A percentile compares a stretch with the other conserved stretches of the same genome.
Conservation (phyloP, 2,113 vertebrate genomes). For the Daphoenositta chrysoptera region DNA sequence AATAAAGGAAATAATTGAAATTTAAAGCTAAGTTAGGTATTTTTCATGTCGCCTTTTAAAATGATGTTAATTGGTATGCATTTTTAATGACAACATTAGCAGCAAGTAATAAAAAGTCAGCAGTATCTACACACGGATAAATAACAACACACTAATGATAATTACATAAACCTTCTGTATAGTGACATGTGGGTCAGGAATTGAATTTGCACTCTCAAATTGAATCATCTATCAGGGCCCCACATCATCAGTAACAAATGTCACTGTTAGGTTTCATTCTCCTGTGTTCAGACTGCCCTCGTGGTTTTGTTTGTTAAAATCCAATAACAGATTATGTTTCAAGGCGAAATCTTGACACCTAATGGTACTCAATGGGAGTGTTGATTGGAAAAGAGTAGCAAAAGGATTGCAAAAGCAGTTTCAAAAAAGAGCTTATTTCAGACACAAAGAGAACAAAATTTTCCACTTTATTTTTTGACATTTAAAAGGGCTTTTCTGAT, state of each 20-base stretch:
- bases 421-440: neutral
- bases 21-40: neutral
- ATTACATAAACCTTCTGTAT: slow-evolving; percentile 46
- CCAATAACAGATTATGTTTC: neutral
- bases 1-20: neutral
- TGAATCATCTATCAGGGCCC: neutral
- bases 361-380: neutral
- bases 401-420: neutral
- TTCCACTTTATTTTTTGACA: neutral
- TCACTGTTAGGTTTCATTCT: neutral
- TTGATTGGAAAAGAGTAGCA: neutral
- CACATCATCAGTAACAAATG: neutral
- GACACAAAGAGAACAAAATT: neutral
- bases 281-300: neutral
- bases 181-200: slow-evolving; percentile 41
- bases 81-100: slow-evolving; percentile 42
- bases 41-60: neutral
- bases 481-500: neutral
- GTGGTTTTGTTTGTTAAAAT: neutral
- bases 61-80: slow-evolving; percentile 35
- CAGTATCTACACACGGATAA: neutral
- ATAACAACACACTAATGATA: slow-evolving; percentile 25
- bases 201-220: slow-evolving; percentile 22
- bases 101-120: slow-evolving; percentile 32
- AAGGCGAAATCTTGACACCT: neutral